Evolutionary conservation across 2,113 vertebrate genomes (phyloP), one percentile per base, ranked within the genome.

Genomic region (Phocoena phocoena): DNA sequence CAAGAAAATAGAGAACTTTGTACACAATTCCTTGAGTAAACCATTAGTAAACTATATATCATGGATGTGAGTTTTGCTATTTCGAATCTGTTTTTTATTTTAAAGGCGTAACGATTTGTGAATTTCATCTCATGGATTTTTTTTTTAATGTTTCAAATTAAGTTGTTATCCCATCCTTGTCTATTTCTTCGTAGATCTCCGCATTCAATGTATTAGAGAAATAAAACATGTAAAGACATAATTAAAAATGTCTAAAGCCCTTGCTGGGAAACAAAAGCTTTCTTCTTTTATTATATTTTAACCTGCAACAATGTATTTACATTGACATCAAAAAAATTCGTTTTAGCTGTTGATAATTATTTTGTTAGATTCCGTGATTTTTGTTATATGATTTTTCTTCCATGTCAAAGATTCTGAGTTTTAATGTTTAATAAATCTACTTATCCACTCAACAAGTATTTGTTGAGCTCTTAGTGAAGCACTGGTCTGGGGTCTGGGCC

Each of bases 21-120:
- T 96, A 63, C 67, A 91, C 96, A 97, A 96, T 96, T 97, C 93
- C 85, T 95, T 91, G 90, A 93, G 87, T 96, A 96, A 97, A 76
- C 44, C 44, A 44, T 0, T 67, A 97, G 95, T 97, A 95, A 98
- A 97, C 82, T 97, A 60, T 96, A 44, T 95, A 96, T 73, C 63
- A 92, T 96, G 84, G 81, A 88, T 93, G 89, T 33, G 53, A 85
- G 77, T 88, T 97, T 79, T 70, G 38, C 77, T 88, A n/a, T 96
- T 98, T 82, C 83, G 89, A 96, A 91, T 79, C 93, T 93, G 47
- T 31, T 92, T 93, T 98, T 95, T 77, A 96, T 98, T 97, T 93
- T 80, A 90, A 68, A 96, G 26, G 86, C 84, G 74, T 80, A 79
- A 70, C 76, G 68, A 36, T 9, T n/a, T 82, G 47, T 90, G 15